Percentiles rank a stretch among this genome's conserved stretches.
These are phyloP conservation scores for Ophioderma brevispina DNA, from an alignment of 35 echinoderm and acorn worm genomes.

Conservation along the genomic window DNA sequence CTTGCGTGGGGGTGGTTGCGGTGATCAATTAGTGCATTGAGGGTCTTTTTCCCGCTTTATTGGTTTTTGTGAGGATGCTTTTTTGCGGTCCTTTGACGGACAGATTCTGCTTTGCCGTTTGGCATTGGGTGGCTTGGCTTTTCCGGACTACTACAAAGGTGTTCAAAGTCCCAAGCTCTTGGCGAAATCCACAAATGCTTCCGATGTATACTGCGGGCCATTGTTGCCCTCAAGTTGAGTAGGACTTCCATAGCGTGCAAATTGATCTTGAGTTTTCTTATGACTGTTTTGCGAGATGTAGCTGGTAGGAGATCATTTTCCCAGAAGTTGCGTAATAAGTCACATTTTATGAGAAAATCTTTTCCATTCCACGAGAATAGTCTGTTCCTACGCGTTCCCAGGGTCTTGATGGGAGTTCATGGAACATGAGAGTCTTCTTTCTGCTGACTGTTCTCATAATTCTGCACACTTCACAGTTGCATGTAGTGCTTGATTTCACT, in stretches of 20 bases:
- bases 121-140: background rate
- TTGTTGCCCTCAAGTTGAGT: background rate
- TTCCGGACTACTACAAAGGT: background rate
- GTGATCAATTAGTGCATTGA: background rate
- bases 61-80: background rate
- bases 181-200: background rate
- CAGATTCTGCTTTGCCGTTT: background rate
- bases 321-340: constrained; percentile 53
- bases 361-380: constrained; percentile 23
- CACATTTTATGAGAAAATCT: constrained; percentile 55
- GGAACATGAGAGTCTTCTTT: constrained; percentile 49
- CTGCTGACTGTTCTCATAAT: background rate
- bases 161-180: no score
- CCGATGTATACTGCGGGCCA: background rate
- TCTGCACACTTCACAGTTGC: constrained; percentile 65
- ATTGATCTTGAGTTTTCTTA: background rate
- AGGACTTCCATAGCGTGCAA: background rate
- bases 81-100: background rate
- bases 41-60: background rate
- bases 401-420: constrained; percentile 39
- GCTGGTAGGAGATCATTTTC: background rate
- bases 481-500: constrained; percentile 60
- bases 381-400: constrained; percentile 46
- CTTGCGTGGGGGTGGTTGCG: background rate
- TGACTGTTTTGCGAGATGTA: background rate